Base-by-base conservation (phyloP, 1,140 invertebrate genomes). In the Eurosta solidaginis region DNA sequence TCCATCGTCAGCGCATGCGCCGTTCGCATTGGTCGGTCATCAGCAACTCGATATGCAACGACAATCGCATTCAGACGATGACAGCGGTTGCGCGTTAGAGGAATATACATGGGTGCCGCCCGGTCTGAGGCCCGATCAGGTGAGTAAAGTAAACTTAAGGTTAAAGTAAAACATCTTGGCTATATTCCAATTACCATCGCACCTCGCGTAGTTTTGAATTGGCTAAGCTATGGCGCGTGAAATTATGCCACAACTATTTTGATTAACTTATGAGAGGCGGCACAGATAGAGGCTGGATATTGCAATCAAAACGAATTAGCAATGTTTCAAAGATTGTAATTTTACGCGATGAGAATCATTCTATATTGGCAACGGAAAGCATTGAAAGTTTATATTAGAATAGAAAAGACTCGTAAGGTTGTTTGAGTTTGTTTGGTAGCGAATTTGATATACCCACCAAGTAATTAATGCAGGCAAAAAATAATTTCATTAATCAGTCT, bases 21-120 rank as follows among this genome's bases (percentile, higher is more conserved):
- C 82, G 17, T 87, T 90, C 82, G 33, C n/a, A 9, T 86, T 91
- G 22, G 85, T 90, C 42, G 90, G 88, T 3, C 83, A 90, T 4
- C 83, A 90, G 25, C 86, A 91, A 78, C 90, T 89, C 50, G 92
- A 96, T 85, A 94, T 94, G 80, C 95, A 96, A 83, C 89, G 96
- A 47, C 96, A 97, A 84, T 97, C 96, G 3, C 96, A 97, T 83
- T 97, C 95, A 59, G 97, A 98, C 88, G 97, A 98, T 86, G 97
- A 99, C 89, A 97, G 95, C 59, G 97, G 97, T 9, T 99, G 97
- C 87, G 96, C 97, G 5, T 90, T 99, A 59, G 97, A 99, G 85
- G 98, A 99, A 87, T 99, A 99, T 89, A 97, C 96, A 0, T 99
- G 97, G 97, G 96, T 98, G 59, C 98, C 98, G 47, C 96, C 96